Conservation (phyloP, 2,888 invertebrate genomes). For the Eupithecia subumbrata region DNA sequence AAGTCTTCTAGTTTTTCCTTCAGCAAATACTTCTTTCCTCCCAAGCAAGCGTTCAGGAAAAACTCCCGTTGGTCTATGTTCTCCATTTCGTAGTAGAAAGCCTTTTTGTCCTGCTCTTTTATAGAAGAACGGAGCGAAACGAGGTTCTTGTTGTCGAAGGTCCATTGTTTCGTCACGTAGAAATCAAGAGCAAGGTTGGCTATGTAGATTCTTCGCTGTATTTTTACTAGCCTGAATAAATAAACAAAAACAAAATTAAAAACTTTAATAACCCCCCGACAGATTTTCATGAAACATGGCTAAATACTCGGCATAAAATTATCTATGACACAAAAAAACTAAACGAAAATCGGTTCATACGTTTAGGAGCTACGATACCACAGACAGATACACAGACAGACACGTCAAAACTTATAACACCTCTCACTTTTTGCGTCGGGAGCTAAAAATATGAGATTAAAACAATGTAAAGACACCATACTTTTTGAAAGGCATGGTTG, state of each 20-base stretch:
- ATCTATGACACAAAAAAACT: too few species aligned
- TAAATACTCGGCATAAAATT: too few species aligned
- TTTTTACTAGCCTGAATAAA: slow-evolving; percentile 86
- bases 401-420: too few species aligned
- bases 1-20: slow-evolving; percentile 86
- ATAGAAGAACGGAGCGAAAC: slow-evolving; percentile 79
- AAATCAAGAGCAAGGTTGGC: slow-evolving; percentile 89
- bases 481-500: too few species aligned
- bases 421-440: too few species aligned
- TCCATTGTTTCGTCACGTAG: slow-evolving; percentile 91
- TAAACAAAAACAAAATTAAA: not conserved
- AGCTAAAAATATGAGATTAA: too few species aligned
- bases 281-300: too few species aligned
- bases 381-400: too few species aligned
- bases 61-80: slow-evolving; percentile 81
- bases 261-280: too few species aligned
- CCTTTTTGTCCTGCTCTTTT: slow-evolving; percentile 74
- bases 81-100: slow-evolving; percentile 86
- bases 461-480: too few species aligned
- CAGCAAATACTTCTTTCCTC: slow-evolving; percentile 86
- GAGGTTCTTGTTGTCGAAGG: slow-evolving; percentile 86
- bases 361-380: too few species aligned
- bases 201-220: slow-evolving; percentile 91
- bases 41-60: slow-evolving; percentile 81
- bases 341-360: too few species aligned